Conservation (phyloP, 2,797 vertebrate genomes). For the Myotis planiceps region DNA sequence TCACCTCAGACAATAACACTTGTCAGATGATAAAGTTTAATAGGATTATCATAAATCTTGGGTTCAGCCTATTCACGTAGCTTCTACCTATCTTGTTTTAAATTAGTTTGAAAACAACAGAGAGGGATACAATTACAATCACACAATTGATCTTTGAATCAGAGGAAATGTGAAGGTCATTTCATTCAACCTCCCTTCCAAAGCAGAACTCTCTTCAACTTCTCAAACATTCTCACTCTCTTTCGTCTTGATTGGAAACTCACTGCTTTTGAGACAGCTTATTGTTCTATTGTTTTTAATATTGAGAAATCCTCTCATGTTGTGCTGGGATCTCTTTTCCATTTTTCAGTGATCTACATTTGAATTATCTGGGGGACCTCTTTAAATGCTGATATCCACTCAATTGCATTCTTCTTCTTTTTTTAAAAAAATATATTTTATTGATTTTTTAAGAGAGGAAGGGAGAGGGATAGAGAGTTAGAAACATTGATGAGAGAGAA, state of each 20-base stretch:
- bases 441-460: too few relatives aligned
- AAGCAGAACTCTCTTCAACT: constrained; percentile 1
- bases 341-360: not conserved
- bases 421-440: too few relatives aligned
- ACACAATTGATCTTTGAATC: not conserved
- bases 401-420: not conserved
- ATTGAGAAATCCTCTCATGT: not conserved
- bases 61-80: not conserved
- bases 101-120: constrained; percentile 37
- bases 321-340: not conserved
- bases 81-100: constrained; percentile 18
- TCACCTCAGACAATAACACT: constrained; percentile 56
- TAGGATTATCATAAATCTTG: constrained; percentile 54
- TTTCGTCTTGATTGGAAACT: constrained; percentile 21
- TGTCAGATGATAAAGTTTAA: constrained; percentile 51
- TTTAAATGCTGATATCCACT: not conserved
- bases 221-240: not conserved
- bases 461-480: too few relatives aligned
- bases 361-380: not conserved
- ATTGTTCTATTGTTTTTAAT: constrained; percentile 38
- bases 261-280: not conserved
- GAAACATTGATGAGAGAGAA: too few relatives aligned
- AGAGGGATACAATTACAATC: not conserved
- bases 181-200: constrained; percentile 24
- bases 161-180: constrained; percentile 41